phyloP scores from a whole-genome alignment of 2,888 invertebrate genomes.

The Galerucella nymphaeae region DNA sequence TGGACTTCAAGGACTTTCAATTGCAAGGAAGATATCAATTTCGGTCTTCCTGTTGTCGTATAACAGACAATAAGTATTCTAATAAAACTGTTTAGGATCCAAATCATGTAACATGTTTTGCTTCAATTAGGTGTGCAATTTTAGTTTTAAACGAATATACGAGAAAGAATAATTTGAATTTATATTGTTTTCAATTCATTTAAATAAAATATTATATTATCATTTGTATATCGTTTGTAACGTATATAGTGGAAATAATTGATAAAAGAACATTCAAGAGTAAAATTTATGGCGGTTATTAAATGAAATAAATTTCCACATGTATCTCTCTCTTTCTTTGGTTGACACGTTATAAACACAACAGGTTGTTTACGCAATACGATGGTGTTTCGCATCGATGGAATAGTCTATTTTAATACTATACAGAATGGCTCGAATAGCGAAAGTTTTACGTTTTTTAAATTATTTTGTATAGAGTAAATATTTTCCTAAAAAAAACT shows the following conservation, averaged over 20 bases:
- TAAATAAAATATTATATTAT: too few relatives aligned
- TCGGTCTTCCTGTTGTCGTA: conserved; percentile 5
- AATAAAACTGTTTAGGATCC: background rate
- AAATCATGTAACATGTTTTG: background rate
- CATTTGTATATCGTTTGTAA: too few relatives aligned
- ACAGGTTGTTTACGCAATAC: conserved; percentile 7
- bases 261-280: background rate
- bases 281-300: background rate
- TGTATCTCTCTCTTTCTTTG: background rate
- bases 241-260: too few relatives aligned
- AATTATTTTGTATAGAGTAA: too few relatives aligned
- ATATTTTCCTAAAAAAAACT: too few relatives aligned
- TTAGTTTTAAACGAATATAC: too few relatives aligned
- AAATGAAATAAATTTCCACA: background rate
- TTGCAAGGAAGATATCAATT: conserved; percentile 1
- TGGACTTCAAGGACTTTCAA: background rate
- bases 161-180: too few relatives aligned
- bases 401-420: background rate
- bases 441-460: background rate
- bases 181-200: too few relatives aligned
- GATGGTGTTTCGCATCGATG: conserved; percentile 2
- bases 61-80: background rate
- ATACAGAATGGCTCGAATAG: background rate
- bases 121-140: too few relatives aligned
- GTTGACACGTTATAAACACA: background rate